Percentiles rank a stretch among this genome's conserved stretches.
Conservation (phyloP, 2,888 invertebrate genomes). For the Melangyna quadrimaculata region DNA sequence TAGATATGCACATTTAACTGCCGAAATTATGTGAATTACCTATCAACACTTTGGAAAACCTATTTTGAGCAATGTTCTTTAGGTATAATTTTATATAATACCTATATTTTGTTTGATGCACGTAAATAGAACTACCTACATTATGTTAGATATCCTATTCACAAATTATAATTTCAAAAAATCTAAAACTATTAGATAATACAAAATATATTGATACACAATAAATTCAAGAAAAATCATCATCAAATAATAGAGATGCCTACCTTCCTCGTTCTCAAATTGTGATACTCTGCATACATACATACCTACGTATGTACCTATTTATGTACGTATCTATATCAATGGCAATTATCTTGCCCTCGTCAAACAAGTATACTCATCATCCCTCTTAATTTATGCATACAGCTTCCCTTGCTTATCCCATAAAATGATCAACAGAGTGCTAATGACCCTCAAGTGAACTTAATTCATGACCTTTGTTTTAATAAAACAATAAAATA, state of each 20-base stretch:
- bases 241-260: neutral
- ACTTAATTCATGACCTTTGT: conserved; percentile 56
- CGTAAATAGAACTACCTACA: no score
- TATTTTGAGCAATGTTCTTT: no score
- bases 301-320: no score
- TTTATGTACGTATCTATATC: neutral
- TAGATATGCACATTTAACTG: no score
- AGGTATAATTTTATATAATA: no score
- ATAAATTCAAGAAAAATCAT: neutral
- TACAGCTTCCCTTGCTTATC: conserved; percentile 19
- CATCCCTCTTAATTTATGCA: conserved; percentile 38
- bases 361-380: neutral
- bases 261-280: neutral
- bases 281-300: neutral
- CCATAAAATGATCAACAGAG: conserved; percentile 48
- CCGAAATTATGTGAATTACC: no score
- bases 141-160: no score
- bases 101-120: no score
- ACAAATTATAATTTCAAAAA: no score
- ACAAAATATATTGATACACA: no score
- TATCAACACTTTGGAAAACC: no score
- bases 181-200: no score
- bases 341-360: neutral
- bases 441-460: conserved; percentile 49
- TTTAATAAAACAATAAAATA: conserved; percentile 29